A percentile compares a stretch with the other conserved stretches of the same genome.
Evolutionary conservation across 2,888 invertebrate species (phyloP).

Genomic region (Drosophila seclusa): DNA sequence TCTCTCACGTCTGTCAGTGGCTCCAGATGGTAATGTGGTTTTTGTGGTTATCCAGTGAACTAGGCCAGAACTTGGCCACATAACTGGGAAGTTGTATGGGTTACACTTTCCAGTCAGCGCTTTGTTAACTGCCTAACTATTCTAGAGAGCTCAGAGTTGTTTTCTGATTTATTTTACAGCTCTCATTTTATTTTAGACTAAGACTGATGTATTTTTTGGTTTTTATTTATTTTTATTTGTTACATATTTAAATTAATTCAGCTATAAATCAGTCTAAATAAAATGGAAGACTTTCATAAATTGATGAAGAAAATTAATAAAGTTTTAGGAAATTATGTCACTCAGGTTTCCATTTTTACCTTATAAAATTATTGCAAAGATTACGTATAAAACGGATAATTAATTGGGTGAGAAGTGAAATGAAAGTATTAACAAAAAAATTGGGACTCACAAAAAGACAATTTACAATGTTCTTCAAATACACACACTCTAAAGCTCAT

Average conservation of each 20-base stretch:
- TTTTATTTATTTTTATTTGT: neutral
- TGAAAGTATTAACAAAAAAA: neutral
- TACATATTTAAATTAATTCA: neutral
- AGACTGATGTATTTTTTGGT: neutral
- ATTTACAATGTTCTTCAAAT: conserved; percentile 10
- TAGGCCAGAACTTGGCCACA: conserved; percentile 31
- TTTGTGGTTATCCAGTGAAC: conserved; percentile 51
- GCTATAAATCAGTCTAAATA: neutral
- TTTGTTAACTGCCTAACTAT: neutral
- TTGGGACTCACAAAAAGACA: neutral
- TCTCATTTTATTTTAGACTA: neutral
- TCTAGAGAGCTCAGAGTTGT: neutral
- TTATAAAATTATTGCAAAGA: neutral
- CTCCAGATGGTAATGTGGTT: conserved; percentile 48
- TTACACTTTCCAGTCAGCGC: conserved; percentile 19
- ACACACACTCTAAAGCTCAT: neutral
- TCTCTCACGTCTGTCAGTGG: conserved; percentile 50
- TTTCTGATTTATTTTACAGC: neutral
- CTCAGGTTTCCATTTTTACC: neutral
- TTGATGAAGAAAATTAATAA: neutral
- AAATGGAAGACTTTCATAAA: neutral
- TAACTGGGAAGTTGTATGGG: conserved; percentile 25
- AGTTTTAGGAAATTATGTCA: neutral
- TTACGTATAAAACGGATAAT: conserved; percentile 1
- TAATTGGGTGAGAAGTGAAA: conserved; percentile 1